A percentile compares a stretch with the other conserved stretches of the same genome.
These are phyloP conservation scores for Marasmarcha lunaedactyla DNA, from an alignment of 2,888 invertebrate species.

Conservation along the genomic window DNA sequence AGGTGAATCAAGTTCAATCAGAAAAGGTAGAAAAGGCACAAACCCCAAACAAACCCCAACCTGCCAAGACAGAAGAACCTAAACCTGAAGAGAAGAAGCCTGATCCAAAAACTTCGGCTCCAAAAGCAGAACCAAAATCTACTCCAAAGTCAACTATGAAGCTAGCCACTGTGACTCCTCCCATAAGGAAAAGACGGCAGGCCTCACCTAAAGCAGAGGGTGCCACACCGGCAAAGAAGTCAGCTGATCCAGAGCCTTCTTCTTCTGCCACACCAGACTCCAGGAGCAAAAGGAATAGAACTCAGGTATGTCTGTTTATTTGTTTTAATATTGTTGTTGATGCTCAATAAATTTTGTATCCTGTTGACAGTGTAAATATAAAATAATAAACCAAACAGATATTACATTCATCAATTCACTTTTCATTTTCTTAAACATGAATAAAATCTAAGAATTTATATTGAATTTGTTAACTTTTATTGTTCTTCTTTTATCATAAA, in stretches of 20 bases:
- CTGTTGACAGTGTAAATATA: not conserved
- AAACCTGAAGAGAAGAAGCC: constrained; percentile 24
- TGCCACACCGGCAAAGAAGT: constrained; percentile 41
- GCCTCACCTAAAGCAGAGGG: constrained; percentile 53
- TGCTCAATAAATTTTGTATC: not conserved
- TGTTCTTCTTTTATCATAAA: no score
- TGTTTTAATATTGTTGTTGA: no score
- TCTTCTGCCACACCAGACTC: constrained; percentile 36
- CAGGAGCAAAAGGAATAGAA: constrained; percentile 54
- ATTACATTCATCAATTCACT: not conserved
- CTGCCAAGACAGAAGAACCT: constrained; percentile 13
- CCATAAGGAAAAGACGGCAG: constrained; percentile 66
- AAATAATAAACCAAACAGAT: not conserved
- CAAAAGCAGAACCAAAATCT: constrained; percentile 35
- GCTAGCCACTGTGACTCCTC: constrained; percentile 67
- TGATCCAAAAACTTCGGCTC: constrained; percentile 27
- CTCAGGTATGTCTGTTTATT: constrained; percentile 46
- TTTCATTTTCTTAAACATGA: not conserved
- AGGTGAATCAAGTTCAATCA: constrained; percentile 3
- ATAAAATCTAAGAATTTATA: no score
- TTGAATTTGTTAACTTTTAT: no score
- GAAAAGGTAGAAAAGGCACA: constrained; percentile 6
- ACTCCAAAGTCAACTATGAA: constrained; percentile 64
- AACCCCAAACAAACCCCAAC: constrained; percentile 4
- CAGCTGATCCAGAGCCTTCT: constrained; percentile 31